Conservation (phyloP, 2,888 invertebrate genomes). For the Dermolepida albohirtum region DNA sequence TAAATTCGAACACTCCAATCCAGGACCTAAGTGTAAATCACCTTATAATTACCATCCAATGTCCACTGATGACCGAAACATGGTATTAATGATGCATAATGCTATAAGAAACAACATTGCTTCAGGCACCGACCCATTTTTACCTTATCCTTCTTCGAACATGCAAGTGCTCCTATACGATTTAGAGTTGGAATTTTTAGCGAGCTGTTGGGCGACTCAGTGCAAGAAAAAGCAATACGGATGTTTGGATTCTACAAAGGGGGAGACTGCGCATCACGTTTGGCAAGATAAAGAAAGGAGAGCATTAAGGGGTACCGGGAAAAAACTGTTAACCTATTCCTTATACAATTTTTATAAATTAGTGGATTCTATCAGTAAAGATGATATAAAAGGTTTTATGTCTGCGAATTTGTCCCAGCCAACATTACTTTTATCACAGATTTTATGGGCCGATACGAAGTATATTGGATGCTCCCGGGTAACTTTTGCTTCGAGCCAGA, state of each 20-base stretch:
- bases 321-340: constrained; percentile 29
- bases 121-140: constrained; percentile 33
- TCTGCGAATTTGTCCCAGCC: constrained; percentile 5
- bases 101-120: constrained; percentile 42
- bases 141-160: constrained; percentile 35
- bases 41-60: constrained; percentile 31
- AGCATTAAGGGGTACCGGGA: constrained; percentile 19
- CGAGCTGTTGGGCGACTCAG: constrained; percentile 42
- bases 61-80: constrained; percentile 27
- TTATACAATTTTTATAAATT: constrained; percentile 32
- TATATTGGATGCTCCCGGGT: constrained; percentile 43
- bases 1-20: constrained; percentile 20
- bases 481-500: constrained; percentile 22
- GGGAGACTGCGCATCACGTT: constrained; percentile 28
- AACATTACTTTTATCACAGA: constrained; percentile 29
- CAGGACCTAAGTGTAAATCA: constrained; percentile 25
- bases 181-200: constrained; percentile 44
- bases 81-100: constrained; percentile 42
- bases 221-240: constrained; percentile 37
- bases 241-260: constrained; percentile 32
- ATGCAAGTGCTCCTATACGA: constrained; percentile 43
- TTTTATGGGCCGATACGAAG: constrained; percentile 42
- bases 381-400: constrained; percentile 22
- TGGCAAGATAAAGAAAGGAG: constrained; percentile 39
- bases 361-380: constrained; percentile 19